Conservation (phyloP, 2,113 vertebrate species). For the Empidonax alnorum region DNA sequence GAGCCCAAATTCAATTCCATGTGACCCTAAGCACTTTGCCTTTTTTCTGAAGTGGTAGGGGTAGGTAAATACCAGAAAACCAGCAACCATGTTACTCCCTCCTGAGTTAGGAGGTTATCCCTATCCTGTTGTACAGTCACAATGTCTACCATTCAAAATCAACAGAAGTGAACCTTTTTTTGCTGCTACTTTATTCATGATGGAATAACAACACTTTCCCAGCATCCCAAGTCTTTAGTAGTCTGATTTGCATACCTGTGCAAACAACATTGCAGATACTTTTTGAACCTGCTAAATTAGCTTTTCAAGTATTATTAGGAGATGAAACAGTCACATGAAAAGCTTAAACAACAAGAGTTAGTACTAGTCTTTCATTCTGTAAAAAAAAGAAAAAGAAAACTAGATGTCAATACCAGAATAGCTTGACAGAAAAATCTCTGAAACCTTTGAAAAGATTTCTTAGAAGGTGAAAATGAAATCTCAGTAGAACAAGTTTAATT, state of each 20-base stretch:
- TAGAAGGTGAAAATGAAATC: neutral
- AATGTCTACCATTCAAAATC: neutral
- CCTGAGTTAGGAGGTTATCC: neutral
- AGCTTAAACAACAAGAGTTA: neutral
- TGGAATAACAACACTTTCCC: neutral
- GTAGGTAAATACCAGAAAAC: neutral
- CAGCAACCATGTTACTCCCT: neutral
- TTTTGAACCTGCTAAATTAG: slow-evolving; percentile 1
- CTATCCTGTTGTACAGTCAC: neutral
- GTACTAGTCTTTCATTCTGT: neutral
- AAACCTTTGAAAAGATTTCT: neutral
- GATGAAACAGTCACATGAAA: slow-evolving; percentile 10
- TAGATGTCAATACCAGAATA: neutral
- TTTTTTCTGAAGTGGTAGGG: neutral
- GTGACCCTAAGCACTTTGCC: neutral
- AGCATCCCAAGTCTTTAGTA: neutral
- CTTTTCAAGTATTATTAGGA: slow-evolving; percentile 30
- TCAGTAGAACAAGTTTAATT: neutral
- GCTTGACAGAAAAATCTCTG: neutral
- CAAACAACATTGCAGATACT: neutral
- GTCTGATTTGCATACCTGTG: neutral
- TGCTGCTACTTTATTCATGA: neutral
- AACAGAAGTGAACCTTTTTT: neutral
- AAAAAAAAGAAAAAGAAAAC: neutral
- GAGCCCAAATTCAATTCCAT: neutral